Evolutionary conservation across 2,797 vertebrate genomes (phyloP).

Genomic region (Myoxocephalus aenaeus): DNA sequence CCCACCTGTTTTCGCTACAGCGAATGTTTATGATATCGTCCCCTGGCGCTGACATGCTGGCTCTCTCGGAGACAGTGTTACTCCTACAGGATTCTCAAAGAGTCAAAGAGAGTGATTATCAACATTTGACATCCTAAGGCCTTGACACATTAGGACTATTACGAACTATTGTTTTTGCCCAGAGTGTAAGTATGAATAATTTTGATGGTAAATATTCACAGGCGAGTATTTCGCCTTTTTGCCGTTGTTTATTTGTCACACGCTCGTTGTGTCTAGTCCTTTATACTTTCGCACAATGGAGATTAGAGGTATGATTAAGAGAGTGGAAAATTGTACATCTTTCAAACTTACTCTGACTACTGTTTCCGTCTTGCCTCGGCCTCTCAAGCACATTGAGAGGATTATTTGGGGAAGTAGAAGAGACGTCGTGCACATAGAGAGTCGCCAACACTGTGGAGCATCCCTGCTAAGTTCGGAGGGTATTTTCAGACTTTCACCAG

Average conservation of each 20-base stretch:
- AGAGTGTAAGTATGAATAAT: too few relatives aligned
- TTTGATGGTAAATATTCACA: too few relatives aligned
- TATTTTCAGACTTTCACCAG: conserved; percentile 36
- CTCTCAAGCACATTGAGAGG: not conserved
- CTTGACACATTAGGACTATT: too few relatives aligned
- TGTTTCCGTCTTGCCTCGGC: not conserved
- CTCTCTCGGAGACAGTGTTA: not conserved
- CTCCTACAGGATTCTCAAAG: not conserved
- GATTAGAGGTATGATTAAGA: too few relatives aligned
- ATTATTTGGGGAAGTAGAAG: conserved; percentile 14
- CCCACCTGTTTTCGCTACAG: fast-evolving
- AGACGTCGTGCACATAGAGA: not conserved
- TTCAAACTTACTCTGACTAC: not conserved
- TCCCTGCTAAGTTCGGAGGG: conserved; percentile 14
- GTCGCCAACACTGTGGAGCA: not conserved
- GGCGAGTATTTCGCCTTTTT: too few relatives aligned
- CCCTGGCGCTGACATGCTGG: fast-evolving
- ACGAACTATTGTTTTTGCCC: too few relatives aligned
- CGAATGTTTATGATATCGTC: fast-evolving
- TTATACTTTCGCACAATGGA: too few relatives aligned
- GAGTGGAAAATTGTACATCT: too few relatives aligned
- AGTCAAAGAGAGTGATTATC: not conserved
- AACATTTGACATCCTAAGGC: not conserved
- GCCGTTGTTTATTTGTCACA: too few relatives aligned
- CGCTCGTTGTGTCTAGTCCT: too few relatives aligned